Conservation (phyloP, 2,113 vertebrate species). For the Sander vitreus region DNA sequence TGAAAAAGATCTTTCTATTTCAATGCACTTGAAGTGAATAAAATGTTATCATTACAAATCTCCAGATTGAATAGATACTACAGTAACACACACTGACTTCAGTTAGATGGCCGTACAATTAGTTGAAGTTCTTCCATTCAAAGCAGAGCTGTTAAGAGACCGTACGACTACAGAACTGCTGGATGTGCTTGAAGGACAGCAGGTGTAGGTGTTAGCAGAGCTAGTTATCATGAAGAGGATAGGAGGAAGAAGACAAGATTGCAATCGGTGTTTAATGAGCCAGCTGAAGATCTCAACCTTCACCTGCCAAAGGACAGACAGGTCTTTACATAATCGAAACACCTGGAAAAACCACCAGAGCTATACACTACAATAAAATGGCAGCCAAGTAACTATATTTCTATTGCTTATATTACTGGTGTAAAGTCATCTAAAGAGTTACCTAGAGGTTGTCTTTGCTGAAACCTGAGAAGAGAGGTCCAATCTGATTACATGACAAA, state of each 20-base stretch:
- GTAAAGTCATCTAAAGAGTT: neutral
- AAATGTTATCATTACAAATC: slow-evolving; percentile 12
- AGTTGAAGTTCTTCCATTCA: slow-evolving; percentile 32
- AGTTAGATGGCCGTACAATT: neutral
- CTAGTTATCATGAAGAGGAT: slow-evolving; percentile 36
- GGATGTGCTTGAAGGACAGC: slow-evolving; percentile 41
- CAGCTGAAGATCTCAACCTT: slow-evolving; percentile 49
- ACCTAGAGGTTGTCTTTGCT: no score
- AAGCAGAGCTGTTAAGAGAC: slow-evolving; percentile 23
- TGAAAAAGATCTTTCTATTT: neutral
- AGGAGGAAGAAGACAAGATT: slow-evolving; percentile 43
- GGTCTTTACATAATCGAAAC: slow-evolving; percentile 6
- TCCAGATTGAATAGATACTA: neutral
- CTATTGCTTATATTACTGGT: neutral
- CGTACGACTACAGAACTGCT: slow-evolving; percentile 10
- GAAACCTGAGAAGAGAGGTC: neutral
- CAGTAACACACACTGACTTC: neutral
- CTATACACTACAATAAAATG: neutral
- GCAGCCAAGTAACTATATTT: neutral
- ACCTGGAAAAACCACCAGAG: neutral
- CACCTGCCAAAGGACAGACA: slow-evolving; percentile 39
- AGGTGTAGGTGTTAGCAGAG: slow-evolving; percentile 41
- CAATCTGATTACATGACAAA: neutral
- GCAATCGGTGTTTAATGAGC: slow-evolving; percentile 42
- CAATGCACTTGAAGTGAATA: slow-evolving; percentile 1